phyloP scores from a whole-genome alignment of 2,888 invertebrate genomes.

The Pseudococcus longispinus region DNA sequence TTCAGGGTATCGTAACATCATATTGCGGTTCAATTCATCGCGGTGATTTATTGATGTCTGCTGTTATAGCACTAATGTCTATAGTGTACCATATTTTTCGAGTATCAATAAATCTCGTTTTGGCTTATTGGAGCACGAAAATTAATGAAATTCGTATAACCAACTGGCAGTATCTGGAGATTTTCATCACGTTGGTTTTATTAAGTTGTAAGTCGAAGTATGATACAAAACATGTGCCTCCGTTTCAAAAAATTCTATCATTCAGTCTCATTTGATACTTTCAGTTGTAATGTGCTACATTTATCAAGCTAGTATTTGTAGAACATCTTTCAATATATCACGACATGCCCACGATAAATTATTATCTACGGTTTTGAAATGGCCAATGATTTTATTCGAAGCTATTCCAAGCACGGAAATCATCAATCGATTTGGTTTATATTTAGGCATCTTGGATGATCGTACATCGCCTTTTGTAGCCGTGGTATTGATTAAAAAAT shows the following conservation, averaged over 20 bases:
- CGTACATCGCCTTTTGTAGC: neutral
- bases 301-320: neutral
- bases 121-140: neutral
- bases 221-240: neutral
- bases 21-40: neutral
- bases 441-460: constrained; percentile 33
- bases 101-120: neutral
- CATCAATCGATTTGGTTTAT: constrained; percentile 37
- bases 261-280: neutral
- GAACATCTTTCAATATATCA: neutral
- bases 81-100: neutral
- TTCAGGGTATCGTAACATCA: neutral
- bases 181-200: neutral
- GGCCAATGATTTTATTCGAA: constrained; percentile 42
- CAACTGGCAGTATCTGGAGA: neutral
- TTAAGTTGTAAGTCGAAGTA: neutral
- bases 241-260: neutral
- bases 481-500: neutral
- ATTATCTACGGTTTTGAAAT: neutral
- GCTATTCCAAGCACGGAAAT: constrained; percentile 35
- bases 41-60: neutral
- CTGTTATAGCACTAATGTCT: neutral
- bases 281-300: neutral
- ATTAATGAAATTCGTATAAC: neutral
- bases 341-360: neutral